phyloP scores from a whole-genome alignment of 2,797 vertebrate species.

The Onychomys torridus region DNA sequence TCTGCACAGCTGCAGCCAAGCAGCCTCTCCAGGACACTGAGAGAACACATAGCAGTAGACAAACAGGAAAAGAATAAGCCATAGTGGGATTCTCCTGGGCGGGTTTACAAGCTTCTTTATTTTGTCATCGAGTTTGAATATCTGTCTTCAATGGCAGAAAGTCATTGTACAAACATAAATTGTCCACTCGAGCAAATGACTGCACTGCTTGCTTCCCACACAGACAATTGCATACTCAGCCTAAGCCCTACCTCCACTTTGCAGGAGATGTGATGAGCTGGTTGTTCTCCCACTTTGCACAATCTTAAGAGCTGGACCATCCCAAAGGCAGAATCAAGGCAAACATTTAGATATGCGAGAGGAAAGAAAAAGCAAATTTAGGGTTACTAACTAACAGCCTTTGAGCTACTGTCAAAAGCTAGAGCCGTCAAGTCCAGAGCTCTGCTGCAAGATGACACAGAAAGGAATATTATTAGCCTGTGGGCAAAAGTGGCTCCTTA shows the following conservation, averaged over 20 bases:
- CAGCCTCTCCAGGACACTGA: neutral
- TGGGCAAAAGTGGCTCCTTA: neutral
- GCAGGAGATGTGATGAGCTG: neutral
- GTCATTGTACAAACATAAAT: neutral
- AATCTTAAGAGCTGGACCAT: neutral
- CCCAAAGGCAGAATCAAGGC: neutral
- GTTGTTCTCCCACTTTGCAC: neutral
- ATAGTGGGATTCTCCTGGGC: neutral
- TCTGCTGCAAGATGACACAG: neutral
- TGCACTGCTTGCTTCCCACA: neutral
- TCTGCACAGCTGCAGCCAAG: too few relatives aligned
- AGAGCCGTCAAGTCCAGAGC: neutral
- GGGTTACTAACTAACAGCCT: neutral
- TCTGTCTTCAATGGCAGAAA: neutral
- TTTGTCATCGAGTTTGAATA: neutral
- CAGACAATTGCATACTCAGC: neutral
- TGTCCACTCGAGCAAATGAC: neutral
- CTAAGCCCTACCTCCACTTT: neutral
- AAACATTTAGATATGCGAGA: neutral
- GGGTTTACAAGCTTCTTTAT: neutral
- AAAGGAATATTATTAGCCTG: slow-evolving; percentile 17
- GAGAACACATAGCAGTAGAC: neutral
- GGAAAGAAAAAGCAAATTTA: slow-evolving; percentile 27
- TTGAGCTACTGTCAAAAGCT: neutral
- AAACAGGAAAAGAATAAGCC: neutral